Conservation (phyloP, 2,797 vertebrate genomes). For the Petrocephalus sullivani region DNA sequence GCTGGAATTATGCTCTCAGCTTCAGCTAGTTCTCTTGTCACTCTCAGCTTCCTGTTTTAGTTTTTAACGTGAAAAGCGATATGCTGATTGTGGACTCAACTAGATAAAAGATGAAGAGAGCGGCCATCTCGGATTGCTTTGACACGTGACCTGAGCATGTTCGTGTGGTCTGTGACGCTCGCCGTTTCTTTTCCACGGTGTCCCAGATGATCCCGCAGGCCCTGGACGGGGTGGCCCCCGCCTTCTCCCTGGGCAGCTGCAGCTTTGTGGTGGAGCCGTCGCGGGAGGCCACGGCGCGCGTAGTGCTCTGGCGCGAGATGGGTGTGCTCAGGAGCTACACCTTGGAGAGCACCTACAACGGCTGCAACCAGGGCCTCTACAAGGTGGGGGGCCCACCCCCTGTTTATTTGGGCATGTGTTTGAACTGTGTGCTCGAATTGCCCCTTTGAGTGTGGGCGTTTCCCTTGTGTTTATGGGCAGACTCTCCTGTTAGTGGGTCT, state of each 20-base stretch:
- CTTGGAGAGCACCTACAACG: conserved; percentile 89
- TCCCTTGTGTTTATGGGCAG: not conserved
- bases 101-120: not conserved
- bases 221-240: conserved; percentile 80
- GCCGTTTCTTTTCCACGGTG: not conserved
- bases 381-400: conserved; percentile 60
- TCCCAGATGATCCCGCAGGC: conserved; percentile 80
- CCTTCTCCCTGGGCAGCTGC: conserved; percentile 86
- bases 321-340: conserved; percentile 86
- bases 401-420: not conserved
- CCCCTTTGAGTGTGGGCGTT: not conserved
- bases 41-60: not conserved
- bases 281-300: conserved; percentile 76
- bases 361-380: conserved; percentile 83
- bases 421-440: not conserved
- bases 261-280: conserved; percentile 90
- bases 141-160: too few species aligned
- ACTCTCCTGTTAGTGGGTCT: not conserved
- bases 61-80: not conserved
- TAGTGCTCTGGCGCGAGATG: conserved; percentile 89
- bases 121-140: not conserved
- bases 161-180: not conserved
- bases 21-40: not conserved
- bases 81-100: not conserved
- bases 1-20: not conserved